A percentile compares a stretch with the other conserved stretches of the same genome.
phyloP scores from a whole-genome alignment of 64 coral and sea anemone species.

The Stichodactyla helianthus region DNA sequence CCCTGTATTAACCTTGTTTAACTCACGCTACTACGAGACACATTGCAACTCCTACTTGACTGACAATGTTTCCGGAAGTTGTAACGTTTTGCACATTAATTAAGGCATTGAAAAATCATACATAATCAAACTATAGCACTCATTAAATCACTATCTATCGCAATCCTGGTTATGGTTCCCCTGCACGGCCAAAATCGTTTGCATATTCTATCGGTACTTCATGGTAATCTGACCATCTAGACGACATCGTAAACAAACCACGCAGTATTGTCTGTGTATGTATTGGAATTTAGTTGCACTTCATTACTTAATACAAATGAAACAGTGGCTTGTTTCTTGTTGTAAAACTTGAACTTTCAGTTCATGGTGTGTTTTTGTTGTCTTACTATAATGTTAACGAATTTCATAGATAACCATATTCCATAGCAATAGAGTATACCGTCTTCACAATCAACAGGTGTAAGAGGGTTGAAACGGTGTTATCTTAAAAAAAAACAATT shows the following conservation, averaged over 20 bases:
- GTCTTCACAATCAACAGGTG: neutral
- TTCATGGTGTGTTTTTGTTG: neutral
- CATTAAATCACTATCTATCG: neutral
- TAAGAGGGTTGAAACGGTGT: neutral
- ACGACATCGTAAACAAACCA: neutral
- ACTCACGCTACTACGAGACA: neutral
- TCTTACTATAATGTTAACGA: too few relatives aligned
- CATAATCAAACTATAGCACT: neutral
- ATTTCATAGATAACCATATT: too few relatives aligned
- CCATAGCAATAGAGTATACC: neutral
- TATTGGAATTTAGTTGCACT: neutral
- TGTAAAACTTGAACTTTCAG: too few relatives aligned
- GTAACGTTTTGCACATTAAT: conserved; percentile 7
- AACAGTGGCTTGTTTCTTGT: neutral
- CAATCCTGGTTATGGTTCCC: neutral
- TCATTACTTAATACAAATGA: neutral
- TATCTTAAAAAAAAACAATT: neutral
- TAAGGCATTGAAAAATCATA: neutral
- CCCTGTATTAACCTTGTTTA: neutral
- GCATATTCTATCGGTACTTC: neutral
- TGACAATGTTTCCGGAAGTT: neutral
- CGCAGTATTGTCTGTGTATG: neutral
- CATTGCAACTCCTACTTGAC: neutral
- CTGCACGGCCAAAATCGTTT: neutral
- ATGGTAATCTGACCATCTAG: neutral